Conservation (phyloP, 2,888 invertebrate species). For the Lepas anatifera region DNA sequence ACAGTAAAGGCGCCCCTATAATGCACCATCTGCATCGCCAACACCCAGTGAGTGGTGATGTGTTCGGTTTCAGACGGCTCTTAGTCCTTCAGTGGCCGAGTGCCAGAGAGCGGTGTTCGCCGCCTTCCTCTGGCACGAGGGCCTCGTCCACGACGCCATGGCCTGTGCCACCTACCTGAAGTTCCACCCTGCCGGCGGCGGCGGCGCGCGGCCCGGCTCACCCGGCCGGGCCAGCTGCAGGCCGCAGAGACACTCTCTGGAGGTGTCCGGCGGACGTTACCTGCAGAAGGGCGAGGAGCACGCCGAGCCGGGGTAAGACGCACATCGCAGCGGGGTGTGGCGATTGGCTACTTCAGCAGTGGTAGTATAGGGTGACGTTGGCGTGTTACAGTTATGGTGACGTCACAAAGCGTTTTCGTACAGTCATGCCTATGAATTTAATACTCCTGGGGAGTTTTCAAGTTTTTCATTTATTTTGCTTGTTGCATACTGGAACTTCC, state of each 20-base stretch:
- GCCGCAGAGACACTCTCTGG: slow-evolving; percentile 61
- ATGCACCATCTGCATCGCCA: too few species aligned
- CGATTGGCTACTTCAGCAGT: too few species aligned
- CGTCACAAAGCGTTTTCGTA: too few species aligned
- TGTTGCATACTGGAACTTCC: too few species aligned
- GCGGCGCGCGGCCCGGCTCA: slow-evolving; percentile 41
- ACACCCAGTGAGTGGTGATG: too few species aligned
- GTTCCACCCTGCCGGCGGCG: slow-evolving; percentile 76
- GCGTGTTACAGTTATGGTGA: too few species aligned
- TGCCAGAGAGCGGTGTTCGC: slow-evolving; percentile 90
- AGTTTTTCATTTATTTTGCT: too few species aligned
- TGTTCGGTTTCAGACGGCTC: slow-evolving; percentile 60
- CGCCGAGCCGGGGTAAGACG: slow-evolving; percentile 3
- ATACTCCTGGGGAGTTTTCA: too few species aligned
- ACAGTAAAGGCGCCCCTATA: too few species aligned
- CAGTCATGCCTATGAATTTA: too few species aligned
- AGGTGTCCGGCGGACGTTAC: slow-evolving; percentile 44
- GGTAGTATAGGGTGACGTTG: too few species aligned
- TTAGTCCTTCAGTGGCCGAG: slow-evolving; percentile 85
- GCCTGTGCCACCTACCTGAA: slow-evolving; percentile 93
- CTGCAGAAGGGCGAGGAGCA: slow-evolving; percentile 21
- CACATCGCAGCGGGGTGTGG: too few species aligned
- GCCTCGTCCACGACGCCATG: slow-evolving; percentile 94
- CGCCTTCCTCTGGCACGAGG: slow-evolving; percentile 93
- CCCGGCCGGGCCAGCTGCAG: slow-evolving; percentile 36